Conservation (phyloP, 2,113 vertebrate genomes). For the Salvelinus fontinalis region DNA sequence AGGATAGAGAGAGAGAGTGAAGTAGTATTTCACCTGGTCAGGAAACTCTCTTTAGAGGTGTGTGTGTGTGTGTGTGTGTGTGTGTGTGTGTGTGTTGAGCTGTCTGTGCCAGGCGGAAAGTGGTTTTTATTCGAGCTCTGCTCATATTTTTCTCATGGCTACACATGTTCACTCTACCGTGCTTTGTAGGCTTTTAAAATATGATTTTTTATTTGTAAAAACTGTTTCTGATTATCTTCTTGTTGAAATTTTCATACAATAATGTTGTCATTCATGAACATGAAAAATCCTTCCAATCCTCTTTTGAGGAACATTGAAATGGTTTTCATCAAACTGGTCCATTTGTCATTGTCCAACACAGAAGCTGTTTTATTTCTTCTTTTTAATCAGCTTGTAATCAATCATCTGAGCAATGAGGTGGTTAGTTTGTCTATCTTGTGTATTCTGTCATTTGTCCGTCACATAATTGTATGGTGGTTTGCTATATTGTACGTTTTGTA, state of each 20-base stretch:
- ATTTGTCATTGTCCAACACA: background rate
- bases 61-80: too few relatives aligned
- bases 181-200: background rate
- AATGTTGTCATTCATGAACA: too few relatives aligned
- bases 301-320: background rate
- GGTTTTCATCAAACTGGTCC: background rate
- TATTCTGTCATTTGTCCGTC: too few relatives aligned
- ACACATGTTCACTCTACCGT: background rate
- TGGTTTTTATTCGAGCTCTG: background rate
- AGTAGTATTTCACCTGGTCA: constrained; percentile 34
- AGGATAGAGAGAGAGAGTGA: constrained; percentile 14
- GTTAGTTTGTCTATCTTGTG: too few relatives aligned
- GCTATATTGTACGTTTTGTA: too few relatives aligned
- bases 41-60: constrained; percentile 9
- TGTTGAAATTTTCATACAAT: background rate
- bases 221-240: background rate
- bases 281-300: too few relatives aligned
- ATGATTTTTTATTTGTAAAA: background rate
- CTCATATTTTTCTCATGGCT: background rate
- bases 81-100: constrained; percentile 15
- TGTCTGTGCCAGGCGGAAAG: background rate
- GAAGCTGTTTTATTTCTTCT: too few relatives aligned
- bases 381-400: too few relatives aligned
- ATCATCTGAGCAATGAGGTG: too few relatives aligned
- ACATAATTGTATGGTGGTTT: too few relatives aligned